phyloP scores from a whole-genome alignment of 2,888 invertebrate species.

The Altica lythri region DNA sequence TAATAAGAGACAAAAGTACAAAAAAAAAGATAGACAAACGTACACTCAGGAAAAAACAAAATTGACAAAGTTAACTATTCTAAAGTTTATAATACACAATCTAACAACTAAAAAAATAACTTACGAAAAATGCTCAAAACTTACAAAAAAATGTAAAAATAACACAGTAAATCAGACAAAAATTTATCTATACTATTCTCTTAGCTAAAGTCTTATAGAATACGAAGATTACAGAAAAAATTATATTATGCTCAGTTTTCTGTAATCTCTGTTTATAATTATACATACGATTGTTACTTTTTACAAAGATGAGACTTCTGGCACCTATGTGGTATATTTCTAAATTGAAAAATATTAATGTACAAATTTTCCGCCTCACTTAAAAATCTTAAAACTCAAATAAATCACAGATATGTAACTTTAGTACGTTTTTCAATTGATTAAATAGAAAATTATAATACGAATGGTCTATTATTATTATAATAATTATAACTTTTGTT shows the following conservation, averaged over 20 bases:
- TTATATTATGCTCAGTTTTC: constrained; percentile 36
- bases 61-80: constrained; percentile 24
- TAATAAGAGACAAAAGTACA: constrained; percentile 27
- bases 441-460: too few relatives aligned
- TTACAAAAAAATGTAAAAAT: constrained; percentile 32
- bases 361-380: constrained; percentile 18
- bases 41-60: constrained; percentile 32
- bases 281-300: constrained; percentile 47
- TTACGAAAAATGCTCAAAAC: constrained; percentile 23
- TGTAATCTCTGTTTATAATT: constrained; percentile 36
- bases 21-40: constrained; percentile 30
- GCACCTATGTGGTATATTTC: constrained; percentile 47
- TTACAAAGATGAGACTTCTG: constrained; percentile 43
- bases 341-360: constrained; percentile 27
- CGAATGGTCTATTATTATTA: background rate
- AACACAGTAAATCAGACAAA: constrained; percentile 40
- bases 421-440: too few relatives aligned
- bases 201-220: constrained; percentile 43
- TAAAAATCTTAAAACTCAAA: background rate
- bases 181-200: constrained; percentile 34
- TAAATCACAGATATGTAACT: too few relatives aligned
- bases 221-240: constrained; percentile 36
- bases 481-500: background rate
- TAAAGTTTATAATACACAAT: constrained; percentile 34
- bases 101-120: constrained; percentile 34